A percentile compares a stretch with the other conserved stretches of the same genome.
Evolutionary conservation across 2,888 invertebrate species (phyloP).

Genomic region (Bugulina stolonifera): DNA sequence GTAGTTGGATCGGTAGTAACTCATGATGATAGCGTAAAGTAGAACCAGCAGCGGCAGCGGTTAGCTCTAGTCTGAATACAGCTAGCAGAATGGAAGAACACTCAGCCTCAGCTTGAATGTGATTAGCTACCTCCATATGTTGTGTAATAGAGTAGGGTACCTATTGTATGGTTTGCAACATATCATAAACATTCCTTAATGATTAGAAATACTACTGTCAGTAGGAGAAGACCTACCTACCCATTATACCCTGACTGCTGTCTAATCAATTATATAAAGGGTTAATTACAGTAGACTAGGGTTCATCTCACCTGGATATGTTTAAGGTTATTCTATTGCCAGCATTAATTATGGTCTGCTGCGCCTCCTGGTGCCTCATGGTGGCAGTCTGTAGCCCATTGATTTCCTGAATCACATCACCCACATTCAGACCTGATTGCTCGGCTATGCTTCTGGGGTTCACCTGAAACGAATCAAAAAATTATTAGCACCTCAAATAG

Average conservation of each 20-base stretch:
- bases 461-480: slow-evolving; percentile 1
- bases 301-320: neutral
- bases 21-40: no score
- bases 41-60: no score
- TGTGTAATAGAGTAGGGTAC: no score
- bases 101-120: no score
- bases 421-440: slow-evolving; percentile 8
- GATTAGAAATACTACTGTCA: no score
- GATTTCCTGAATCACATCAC: slow-evolving; percentile 18
- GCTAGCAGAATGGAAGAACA: neutral
- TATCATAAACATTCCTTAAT: no score
- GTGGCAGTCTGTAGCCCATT: neutral
- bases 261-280: neutral
- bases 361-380: slow-evolving; percentile 23
- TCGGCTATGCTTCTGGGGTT: slow-evolving; percentile 19
- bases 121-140: no score
- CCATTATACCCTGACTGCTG: no score
- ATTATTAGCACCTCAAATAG: no score
- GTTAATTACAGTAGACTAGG: neutral
- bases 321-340: slow-evolving; percentile 17
- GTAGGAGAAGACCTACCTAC: no score
- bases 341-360: slow-evolving; percentile 10
- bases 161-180: no score
- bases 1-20: slow-evolving; percentile 11
- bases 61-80: neutral